A percentile compares a stretch with the other conserved stretches of the same genome.
Conservation (phyloP, 2,888 invertebrate species). For the Dastarcus helophoroides region DNA sequence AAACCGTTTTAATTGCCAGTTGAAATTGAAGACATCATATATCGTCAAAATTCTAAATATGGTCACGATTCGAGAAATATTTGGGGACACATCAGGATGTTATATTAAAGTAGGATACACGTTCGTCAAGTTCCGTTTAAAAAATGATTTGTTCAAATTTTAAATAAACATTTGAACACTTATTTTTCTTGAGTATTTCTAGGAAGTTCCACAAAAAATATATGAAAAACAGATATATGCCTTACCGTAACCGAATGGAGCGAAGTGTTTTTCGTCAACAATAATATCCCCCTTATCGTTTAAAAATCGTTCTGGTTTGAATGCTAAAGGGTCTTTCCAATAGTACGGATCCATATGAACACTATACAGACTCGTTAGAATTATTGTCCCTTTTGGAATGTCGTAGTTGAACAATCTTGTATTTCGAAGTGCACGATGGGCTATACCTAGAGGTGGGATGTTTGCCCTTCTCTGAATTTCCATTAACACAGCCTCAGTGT, state of each 20-base stretch:
- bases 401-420: conserved; percentile 36
- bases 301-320: conserved; percentile 55
- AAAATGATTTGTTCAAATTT: conserved; percentile 1
- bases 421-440: conserved; percentile 39
- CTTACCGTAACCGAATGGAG: conserved; percentile 57
- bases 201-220: too few relatives aligned
- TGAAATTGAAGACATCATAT: too few relatives aligned
- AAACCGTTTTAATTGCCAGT: too few relatives aligned
- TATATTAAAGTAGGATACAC: too few relatives aligned
- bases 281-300: conserved; percentile 39
- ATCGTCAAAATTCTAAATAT: too few relatives aligned
- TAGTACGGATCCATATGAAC: conserved; percentile 46
- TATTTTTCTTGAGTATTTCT: too few relatives aligned
- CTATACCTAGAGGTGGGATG: conserved; percentile 43
- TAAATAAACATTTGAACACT: background rate
- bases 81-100: too few relatives aligned
- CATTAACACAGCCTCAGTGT: conserved; percentile 38
- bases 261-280: conserved; percentile 42
- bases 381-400: conserved; percentile 43
- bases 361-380: conserved; percentile 49
- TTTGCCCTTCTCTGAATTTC: conserved; percentile 42
- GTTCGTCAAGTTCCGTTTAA: too few relatives aligned
- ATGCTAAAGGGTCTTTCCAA: conserved; percentile 50
- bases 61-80: too few relatives aligned
- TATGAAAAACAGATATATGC: conserved; percentile 5